Evolutionary conservation across 2,113 vertebrate genomes (phyloP).

Genomic region (Peromyscus leucopus): DNA sequence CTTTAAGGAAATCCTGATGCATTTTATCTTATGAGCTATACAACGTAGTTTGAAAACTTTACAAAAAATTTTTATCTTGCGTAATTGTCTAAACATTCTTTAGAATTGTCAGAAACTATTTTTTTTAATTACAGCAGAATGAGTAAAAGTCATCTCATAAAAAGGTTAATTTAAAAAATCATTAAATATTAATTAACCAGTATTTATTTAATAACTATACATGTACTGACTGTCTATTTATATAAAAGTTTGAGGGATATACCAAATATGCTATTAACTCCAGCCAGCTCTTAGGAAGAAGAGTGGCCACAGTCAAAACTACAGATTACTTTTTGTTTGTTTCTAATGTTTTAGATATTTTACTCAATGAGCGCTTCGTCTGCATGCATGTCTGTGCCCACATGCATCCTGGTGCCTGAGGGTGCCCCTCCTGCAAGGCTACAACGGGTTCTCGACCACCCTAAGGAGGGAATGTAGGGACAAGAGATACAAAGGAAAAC

Average conservation of each 20-base stretch:
- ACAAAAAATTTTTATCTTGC: slow-evolving; percentile 39
- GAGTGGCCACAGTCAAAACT: not conserved
- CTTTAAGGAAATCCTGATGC: slow-evolving; percentile 62
- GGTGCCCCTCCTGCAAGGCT: no score
- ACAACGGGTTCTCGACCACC: no score
- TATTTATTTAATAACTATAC: not conserved
- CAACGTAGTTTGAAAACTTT: slow-evolving; percentile 40
- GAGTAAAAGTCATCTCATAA: slow-evolving; percentile 30
- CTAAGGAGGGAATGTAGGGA: no score
- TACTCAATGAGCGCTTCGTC: not conserved
- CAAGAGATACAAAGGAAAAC: no score
- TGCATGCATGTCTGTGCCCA: not conserved
- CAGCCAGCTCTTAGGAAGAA: slow-evolving; percentile 34
- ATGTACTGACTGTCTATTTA: slow-evolving; percentile 5
- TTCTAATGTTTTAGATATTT: not conserved
- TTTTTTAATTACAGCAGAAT: slow-evolving; percentile 42
- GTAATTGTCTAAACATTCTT: slow-evolving; percentile 42
- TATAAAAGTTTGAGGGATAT: not conserved
- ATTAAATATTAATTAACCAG: not conserved
- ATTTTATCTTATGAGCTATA: slow-evolving; percentile 45
- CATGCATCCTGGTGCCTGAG: not conserved
- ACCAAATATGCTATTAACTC: slow-evolving; percentile 27
- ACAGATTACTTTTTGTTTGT: slow-evolving; percentile 21
- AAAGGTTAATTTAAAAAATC: slow-evolving; percentile 5
- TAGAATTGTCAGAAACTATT: slow-evolving; percentile 43